A percentile compares a stretch with the other conserved stretches of the same genome.
Evolutionary conservation across 2,888 invertebrate genomes (phyloP).

Genomic region (Fissipunctia ypsillon): DNA sequence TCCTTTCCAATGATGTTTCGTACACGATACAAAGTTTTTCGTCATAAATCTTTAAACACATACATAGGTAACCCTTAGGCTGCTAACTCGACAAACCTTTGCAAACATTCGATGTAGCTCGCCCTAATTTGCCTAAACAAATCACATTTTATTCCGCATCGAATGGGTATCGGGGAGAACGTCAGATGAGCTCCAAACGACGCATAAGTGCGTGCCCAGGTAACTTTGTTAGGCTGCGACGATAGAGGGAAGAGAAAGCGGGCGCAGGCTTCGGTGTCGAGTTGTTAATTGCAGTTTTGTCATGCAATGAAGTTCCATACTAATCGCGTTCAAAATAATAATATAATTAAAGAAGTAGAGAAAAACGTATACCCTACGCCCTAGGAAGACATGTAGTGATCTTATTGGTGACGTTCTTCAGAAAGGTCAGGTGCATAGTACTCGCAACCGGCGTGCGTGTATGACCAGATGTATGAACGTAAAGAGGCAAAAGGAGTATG

Average conservation of each 20-base stretch:
- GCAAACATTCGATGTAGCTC: conserved; percentile 36
- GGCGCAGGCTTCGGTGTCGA: no score
- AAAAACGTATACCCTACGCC: no score
- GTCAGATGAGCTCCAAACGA: conserved; percentile 52
- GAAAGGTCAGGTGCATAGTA: no score
- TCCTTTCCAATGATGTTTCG: conserved; percentile 2
- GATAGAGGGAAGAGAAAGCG: neutral
- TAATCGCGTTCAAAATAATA: neutral
- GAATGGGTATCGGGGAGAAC: conserved; percentile 44
- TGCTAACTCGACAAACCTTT: conserved; percentile 31
- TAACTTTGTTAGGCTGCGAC: conserved; percentile 36
- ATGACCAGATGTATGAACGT: no score
- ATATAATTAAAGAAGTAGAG: neutral
- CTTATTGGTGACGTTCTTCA: no score
- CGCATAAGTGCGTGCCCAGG: conserved; percentile 62
- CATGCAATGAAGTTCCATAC: neutral
- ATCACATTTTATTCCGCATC: conserved; percentile 58
- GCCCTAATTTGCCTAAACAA: conserved; percentile 59
- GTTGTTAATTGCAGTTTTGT: neutral
- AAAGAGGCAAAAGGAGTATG: no score
- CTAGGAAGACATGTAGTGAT: no score
- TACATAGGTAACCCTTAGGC: neutral
- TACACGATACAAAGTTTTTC: conserved; percentile 27
- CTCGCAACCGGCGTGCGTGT: no score
- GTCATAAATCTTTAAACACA: conserved; percentile 33